These are phyloP conservation scores for Eulithis testata DNA, from an alignment of 2,888 invertebrate genomes.

Conservation along the genomic window DNA sequence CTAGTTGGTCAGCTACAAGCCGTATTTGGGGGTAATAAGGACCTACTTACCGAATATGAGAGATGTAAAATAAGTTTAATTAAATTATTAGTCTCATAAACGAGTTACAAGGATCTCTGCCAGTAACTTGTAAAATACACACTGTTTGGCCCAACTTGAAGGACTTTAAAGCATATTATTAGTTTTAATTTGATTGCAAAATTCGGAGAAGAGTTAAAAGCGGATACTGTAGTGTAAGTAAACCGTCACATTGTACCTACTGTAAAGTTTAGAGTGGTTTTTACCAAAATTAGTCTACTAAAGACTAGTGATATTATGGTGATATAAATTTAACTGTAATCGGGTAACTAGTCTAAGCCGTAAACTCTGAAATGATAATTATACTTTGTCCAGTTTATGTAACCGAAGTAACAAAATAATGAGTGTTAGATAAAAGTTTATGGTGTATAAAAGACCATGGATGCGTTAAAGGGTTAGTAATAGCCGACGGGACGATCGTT, in stretches of 20 bases:
- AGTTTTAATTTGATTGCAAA: constrained; percentile 24
- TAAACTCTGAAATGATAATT: background rate
- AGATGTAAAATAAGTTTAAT: too few species aligned
- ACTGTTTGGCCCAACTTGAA: constrained; percentile 27
- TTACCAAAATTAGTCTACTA: too few species aligned
- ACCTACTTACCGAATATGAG: too few species aligned
- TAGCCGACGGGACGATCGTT: constrained; percentile 54
- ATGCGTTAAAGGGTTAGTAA: constrained; percentile 61
- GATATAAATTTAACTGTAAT: too few species aligned
- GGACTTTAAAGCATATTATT: constrained; percentile 19
- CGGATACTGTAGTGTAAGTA: background rate
- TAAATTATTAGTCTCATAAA: too few species aligned
- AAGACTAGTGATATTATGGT: too few species aligned
- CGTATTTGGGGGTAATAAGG: too few species aligned
- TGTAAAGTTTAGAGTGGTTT: too few species aligned
- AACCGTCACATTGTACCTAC: background rate
- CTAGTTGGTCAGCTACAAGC: too few species aligned
- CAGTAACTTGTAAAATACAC: constrained; percentile 40
- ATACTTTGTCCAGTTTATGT: background rate
- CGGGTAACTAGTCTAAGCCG: too few species aligned
- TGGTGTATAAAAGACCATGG: constrained; percentile 55
- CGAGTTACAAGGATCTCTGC: constrained; percentile 34
- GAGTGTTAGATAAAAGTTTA: constrained; percentile 59
- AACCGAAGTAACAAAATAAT: constrained; percentile 37
- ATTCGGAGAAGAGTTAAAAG: background rate